Conservation (phyloP, 2,797 vertebrate genomes). For the Amblyraja radiata region DNA sequence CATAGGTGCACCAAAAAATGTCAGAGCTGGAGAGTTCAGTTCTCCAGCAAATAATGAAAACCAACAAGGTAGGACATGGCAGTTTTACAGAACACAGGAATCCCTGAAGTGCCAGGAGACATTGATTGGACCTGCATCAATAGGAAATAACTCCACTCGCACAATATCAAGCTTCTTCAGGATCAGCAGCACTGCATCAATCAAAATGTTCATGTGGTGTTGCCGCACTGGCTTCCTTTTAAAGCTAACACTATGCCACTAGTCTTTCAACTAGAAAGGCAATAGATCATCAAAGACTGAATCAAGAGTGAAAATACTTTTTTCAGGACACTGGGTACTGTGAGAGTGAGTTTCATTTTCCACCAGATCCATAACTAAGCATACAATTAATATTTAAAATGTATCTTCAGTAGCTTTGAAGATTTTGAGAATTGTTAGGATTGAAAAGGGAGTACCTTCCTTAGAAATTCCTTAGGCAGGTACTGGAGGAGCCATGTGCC, state of each 20-base stretch:
- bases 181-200: background rate
- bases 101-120: background rate
- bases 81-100: background rate
- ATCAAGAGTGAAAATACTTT: background rate
- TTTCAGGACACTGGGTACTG: background rate
- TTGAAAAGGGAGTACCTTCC: background rate
- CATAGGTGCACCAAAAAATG: background rate
- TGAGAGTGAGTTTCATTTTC: background rate
- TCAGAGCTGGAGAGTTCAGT: background rate
- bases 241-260: background rate
- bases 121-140: background rate
- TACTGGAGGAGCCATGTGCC: background rate
- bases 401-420: background rate
- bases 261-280: background rate
- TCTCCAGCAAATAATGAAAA: background rate
- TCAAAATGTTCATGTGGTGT: background rate
- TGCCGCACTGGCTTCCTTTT: background rate
- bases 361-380: background rate
- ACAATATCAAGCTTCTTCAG: background rate
- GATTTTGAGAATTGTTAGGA: background rate
- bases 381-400: background rate
- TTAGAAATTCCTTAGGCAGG: background rate
- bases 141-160: background rate
- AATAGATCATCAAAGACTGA: background rate
- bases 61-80: background rate